phyloP scores from a whole-genome alignment of 2,888 invertebrate species.

The Athrips mouffetella region DNA sequence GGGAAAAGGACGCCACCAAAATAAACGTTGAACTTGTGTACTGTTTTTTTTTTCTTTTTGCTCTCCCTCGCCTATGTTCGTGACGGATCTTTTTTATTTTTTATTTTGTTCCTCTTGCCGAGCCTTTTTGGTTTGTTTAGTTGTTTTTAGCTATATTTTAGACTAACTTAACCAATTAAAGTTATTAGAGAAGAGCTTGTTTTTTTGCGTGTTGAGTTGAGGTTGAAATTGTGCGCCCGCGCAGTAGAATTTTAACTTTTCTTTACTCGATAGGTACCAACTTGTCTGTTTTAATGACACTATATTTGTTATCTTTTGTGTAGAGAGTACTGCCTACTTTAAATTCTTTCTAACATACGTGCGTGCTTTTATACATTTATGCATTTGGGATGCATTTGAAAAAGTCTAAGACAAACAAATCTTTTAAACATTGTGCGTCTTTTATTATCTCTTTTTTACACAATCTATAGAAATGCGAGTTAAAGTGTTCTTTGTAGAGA shows the following conservation, averaged over 20 bases:
- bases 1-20: conserved; percentile 69
- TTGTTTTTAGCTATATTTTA: conserved; percentile 74
- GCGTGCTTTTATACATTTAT: too few species aligned
- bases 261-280: neutral
- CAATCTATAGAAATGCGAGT: too few species aligned
- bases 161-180: conserved; percentile 51
- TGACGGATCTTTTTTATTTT: conserved; percentile 71
- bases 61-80: conserved; percentile 79
- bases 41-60: conserved; percentile 67
- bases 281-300: neutral
- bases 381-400: too few species aligned
- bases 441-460: too few species aligned
- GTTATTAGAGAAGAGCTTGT: conserved; percentile 40
- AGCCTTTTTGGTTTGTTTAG: conserved; percentile 71
- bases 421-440: too few species aligned
- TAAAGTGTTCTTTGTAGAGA: too few species aligned
- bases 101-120: conserved; percentile 62
- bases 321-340: too few species aligned
- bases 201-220: conserved; percentile 24
- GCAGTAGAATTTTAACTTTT: conserved; percentile 17
- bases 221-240: conserved; percentile 28
- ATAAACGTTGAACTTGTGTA: conserved; percentile 78
- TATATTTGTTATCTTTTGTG: neutral
- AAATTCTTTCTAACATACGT: too few species aligned
- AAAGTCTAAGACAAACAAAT: too few species aligned